These are phyloP conservation scores for Halichondria panicea DNA, from an alignment of 37 sponge, comb jelly and placozoan species.

Conservation along the genomic window DNA sequence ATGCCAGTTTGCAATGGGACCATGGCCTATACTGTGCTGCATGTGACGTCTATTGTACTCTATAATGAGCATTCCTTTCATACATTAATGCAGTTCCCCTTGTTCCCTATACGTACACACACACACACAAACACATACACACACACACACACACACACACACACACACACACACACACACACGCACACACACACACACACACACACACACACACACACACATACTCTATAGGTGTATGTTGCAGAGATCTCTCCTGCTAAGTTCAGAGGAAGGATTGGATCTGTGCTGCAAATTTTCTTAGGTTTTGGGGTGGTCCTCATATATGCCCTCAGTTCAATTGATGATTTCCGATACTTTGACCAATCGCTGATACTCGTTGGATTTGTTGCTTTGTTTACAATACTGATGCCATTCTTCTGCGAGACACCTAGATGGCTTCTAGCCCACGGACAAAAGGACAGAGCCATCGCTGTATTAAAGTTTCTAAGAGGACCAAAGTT, in stretches of 20 bases:
- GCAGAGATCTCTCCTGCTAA: background rate
- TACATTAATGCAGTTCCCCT: too few species aligned
- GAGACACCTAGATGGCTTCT: background rate
- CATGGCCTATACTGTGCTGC: too few species aligned
- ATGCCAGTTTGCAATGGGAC: too few species aligned
- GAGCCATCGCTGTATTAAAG: background rate
- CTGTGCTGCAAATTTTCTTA: background rate
- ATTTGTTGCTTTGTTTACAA: background rate
- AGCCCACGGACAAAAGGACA: background rate
- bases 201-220: too few species aligned
- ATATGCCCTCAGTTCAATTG: background rate
- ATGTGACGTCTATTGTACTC: too few species aligned
- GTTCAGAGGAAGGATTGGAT: background rate
- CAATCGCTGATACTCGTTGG: background rate
- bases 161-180: too few species aligned
- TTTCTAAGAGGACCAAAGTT: background rate
- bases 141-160: too few species aligned
- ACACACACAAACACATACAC: too few species aligned
- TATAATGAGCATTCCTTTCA: too few species aligned
- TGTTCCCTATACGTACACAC: too few species aligned
- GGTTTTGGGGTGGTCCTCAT: background rate
- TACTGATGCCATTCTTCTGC: background rate
- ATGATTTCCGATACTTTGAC: background rate
- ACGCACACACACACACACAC: too few species aligned
- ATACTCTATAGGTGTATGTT: background rate